Evolutionary conservation across 37 sponge, comb jelly and placozoan species (phyloP), one percentile per base, ranked within the genome.

Genomic region (Spongia lamella): DNA sequence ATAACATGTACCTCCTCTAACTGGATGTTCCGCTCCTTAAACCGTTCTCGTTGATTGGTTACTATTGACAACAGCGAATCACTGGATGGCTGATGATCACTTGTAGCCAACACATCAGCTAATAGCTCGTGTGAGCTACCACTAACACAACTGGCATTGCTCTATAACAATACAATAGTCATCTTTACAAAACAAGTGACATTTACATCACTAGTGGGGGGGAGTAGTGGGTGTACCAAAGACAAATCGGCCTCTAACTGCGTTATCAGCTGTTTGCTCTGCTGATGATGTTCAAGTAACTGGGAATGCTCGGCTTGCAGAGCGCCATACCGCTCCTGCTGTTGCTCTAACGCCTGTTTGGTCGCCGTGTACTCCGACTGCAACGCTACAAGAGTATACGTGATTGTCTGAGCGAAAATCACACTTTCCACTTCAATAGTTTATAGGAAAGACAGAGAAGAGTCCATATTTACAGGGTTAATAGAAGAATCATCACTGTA

Each of bases 21-120:
- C 70, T 93, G 88, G 19, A 49, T 16, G 63, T 91, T 91, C 72
- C 89, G 77, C 60, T 88, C 84, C 70, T 85, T 90, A 61, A 97
- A 88, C 33, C 97, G 67, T 62, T 97, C 97, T 30, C 97, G 84
- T 63, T 97, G 97, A 60, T 89, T 93, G 58, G 97, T 67, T 1
- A 97, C 93, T 53, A 97, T 93, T 20, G 89, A 84, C 22, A 97
- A 81, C 70, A 97, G 69, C 0, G 94, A 89, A 26, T 83, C 93
- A 2, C 47, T 43, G 47, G 7, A 13, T 43, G 47, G 47, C 9
- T 43, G 47, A 9, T 43, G 47, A 9, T 43, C 47, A 43, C 7
- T 43, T 9, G 9, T 43, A 13, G 47, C 5, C 47, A 43, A 43
- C 47, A 43, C 47, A 43, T 43, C 47, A 13, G 47, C 47, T 43